A percentile compares a stretch with the other conserved stretches of the same genome.
Conservation (phyloP, 1,140 invertebrate genomes). For the Hypothenemus hampei region DNA sequence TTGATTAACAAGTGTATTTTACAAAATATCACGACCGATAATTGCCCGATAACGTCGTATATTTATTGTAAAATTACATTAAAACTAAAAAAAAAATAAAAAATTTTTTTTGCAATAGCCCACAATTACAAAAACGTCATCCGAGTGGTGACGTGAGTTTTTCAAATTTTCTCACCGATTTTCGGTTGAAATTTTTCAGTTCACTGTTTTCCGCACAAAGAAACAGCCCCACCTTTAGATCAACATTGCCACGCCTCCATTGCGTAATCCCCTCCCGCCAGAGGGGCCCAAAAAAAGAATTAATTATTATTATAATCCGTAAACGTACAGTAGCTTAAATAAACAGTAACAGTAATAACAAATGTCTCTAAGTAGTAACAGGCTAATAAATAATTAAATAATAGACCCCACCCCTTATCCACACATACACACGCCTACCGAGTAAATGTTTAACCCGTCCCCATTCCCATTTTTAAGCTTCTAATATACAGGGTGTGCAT, state of each 20-base stretch:
- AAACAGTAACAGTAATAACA: no score
- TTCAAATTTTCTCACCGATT: conserved; percentile 34
- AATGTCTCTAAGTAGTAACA: no score
- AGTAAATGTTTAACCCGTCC: no score
- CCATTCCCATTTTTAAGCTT: no score
- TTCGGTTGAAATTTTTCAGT: conserved; percentile 25
- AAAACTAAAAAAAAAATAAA: conserved; percentile 38
- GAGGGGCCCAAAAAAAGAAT: conserved; percentile 19
- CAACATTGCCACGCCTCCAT: conserved; percentile 4
- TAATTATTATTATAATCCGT: no score
- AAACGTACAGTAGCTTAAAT: no score
- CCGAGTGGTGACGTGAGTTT: conserved; percentile 21
- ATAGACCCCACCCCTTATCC: no score
- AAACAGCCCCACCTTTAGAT: no score
- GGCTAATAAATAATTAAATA: no score
- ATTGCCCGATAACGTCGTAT: conserved; percentile 45
- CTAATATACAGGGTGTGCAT: no score
- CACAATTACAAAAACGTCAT: conserved; percentile 30
- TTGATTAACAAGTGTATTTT: conserved; percentile 43
- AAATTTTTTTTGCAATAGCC: conserved; percentile 40
- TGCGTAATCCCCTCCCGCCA: conserved; percentile 1
- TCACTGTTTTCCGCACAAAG: conserved; percentile 28
- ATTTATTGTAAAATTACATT: conserved; percentile 48
- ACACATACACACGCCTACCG: no score
- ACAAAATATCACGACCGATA: conserved; percentile 46